A percentile compares a stretch with the other conserved stretches of the same genome.
Evolutionary conservation across 1,140 invertebrate genomes (phyloP).

Genomic region (Trichonephila clavata): DNA sequence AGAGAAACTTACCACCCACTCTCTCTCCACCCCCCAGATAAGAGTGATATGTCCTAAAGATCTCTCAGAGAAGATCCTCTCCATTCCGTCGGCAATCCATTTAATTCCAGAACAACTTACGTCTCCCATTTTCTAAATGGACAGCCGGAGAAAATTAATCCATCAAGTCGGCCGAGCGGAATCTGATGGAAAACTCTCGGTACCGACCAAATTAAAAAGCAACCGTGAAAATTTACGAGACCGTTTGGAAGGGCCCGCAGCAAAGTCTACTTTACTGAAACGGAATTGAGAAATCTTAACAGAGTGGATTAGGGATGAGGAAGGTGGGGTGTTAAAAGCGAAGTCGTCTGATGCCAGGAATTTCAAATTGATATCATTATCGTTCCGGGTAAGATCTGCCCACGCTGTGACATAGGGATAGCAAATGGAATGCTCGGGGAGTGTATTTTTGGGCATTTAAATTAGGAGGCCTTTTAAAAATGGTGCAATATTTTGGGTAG

Average conservation of each 20-base stretch:
- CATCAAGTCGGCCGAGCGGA: slow-evolving; percentile 41
- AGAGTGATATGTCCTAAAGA: not conserved
- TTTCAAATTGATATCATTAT: slow-evolving; percentile 44
- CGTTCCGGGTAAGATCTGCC: not conserved
- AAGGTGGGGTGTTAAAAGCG: not conserved
- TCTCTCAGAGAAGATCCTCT: not conserved
- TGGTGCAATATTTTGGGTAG: not conserved
- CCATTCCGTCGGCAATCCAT: slow-evolving; percentile 63
- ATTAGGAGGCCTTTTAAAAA: not conserved
- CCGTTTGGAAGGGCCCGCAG: not conserved
- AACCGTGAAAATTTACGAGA: slow-evolving; percentile 75
- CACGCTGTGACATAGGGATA: not conserved
- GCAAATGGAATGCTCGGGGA: not conserved
- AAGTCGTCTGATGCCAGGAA: not conserved
- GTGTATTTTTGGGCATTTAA: slow-evolving; percentile 15
- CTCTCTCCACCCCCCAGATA: not conserved
- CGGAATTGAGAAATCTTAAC: not conserved
- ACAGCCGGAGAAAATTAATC: slow-evolving; percentile 74
- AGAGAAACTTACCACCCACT: too few species aligned
- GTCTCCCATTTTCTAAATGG: slow-evolving; percentile 71
- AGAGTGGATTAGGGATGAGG: not conserved
- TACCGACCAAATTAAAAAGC: slow-evolving; percentile 58
- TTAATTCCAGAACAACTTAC: slow-evolving; percentile 68
- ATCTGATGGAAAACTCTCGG: slow-evolving; percentile 64
- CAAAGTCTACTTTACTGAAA: not conserved